Base-by-base conservation (phyloP, 2,113 vertebrate genomes). In the Vidua chalybeata region DNA sequence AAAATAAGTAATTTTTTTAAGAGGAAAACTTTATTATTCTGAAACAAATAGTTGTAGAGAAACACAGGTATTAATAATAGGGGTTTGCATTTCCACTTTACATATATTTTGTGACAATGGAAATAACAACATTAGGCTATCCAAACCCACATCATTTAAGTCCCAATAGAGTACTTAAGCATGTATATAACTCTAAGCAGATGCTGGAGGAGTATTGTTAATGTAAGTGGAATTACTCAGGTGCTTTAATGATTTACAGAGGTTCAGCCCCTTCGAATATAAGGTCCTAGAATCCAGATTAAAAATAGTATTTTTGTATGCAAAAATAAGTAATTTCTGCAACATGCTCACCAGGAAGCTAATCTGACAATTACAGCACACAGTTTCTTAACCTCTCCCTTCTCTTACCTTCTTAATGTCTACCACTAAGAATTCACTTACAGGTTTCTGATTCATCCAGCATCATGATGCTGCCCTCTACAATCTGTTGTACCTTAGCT, bases 11-110 rank as follows among this genome's bases (percentile, higher is more conserved):
- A 43, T 89, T 73, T 48, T 82, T 91, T 64, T 68, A 55, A 77
- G 66, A 92, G 64, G 15, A 93, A 92, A 85, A 89, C 33, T 84
- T 91, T n/a, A 84, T 87, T 95, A 72, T 83, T 89, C 39, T 89
- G 75, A 91, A 94, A 95, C 64, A 95, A 94, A 88, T 13, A 55
- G 35, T 35, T 79, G 56, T 52, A 95, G 20, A 96, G 49, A 55
- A 89, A 84, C 64, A 76, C 2, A 21, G 59, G 39, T 89, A 90
- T 87, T 79, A 95, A 88, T 93, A 63, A 88, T 27, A 95, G 73
- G 24, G 33, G 15, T 93, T 93, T 73, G 43, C 41, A 56, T 39
- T 85, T 88, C 64, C 21, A 73, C 67, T 96, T 79, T 87, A 79
- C 55, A 54, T 46, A 43, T 77, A 87, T 82, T 73, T 93, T 85